phyloP scores from a whole-genome alignment of 2,797 vertebrate species.

The Halcyon badia region DNA sequence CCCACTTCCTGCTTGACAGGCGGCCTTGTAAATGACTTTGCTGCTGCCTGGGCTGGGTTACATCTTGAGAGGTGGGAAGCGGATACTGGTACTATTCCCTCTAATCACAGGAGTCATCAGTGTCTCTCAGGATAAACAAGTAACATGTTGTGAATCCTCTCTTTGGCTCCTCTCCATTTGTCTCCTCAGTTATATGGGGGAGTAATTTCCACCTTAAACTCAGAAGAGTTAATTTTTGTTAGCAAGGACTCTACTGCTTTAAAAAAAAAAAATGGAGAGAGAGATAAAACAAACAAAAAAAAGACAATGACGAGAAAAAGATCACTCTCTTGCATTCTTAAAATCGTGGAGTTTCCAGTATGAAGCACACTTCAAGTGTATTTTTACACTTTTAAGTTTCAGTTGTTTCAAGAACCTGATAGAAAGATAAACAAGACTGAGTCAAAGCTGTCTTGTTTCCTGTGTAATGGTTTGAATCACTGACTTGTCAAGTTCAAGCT shows the following conservation, averaged over 20 bases:
- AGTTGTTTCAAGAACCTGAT: constrained; percentile 13
- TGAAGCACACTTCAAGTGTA: background rate
- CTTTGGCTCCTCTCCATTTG: background rate
- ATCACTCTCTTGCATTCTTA: background rate
- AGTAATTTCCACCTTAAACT: background rate
- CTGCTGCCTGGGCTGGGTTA: background rate
- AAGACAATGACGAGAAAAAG: background rate
- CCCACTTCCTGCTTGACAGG: constrained; percentile 28
- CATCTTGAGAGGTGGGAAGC: background rate
- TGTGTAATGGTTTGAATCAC: constrained; percentile 27
- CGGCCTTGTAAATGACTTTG: background rate
- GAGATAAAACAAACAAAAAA: background rate
- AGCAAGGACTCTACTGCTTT: background rate
- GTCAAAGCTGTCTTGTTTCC: constrained; percentile 51
- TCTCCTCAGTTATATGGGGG: background rate
- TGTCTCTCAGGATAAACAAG: background rate
- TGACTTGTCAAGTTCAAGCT: background rate
- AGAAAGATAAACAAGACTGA: constrained; percentile 24
- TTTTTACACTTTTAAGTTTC: background rate
- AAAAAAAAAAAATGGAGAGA: background rate
- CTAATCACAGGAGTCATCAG: background rate
- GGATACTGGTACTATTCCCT: background rate
- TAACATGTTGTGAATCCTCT: background rate
- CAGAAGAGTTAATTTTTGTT: background rate
- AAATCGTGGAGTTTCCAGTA: background rate